Percentiles rank a stretch among this genome's conserved stretches.
These are phyloP conservation scores for Brachionus rubens DNA, from an alignment of 1,140 invertebrate species.

Conservation along the genomic window DNA sequence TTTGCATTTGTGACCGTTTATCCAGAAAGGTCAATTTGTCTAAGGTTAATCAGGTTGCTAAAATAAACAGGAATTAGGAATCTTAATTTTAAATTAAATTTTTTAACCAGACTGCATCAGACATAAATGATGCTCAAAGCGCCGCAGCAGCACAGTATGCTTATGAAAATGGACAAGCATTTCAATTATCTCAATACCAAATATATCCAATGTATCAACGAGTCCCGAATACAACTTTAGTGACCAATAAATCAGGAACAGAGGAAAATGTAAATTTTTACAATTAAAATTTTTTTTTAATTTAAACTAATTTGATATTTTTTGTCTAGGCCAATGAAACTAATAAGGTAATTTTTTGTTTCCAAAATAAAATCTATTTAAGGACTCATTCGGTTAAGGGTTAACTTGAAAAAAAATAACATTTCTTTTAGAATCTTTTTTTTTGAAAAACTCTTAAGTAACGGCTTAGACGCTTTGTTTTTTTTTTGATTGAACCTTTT, in stretches of 20 bases:
- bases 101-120: not conserved
- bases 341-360: slow-evolving; percentile 29
- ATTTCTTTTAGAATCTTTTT: slow-evolving; percentile 1
- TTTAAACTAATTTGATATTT: not conserved
- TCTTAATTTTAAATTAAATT: slow-evolving; percentile 6
- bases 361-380: not conserved
- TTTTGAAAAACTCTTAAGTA: not conserved
- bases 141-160: not conserved
- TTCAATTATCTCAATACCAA: slow-evolving; percentile 21
- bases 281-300: not conserved
- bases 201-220: slow-evolving; percentile 27
- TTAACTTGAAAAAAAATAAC: slow-evolving; percentile 7
- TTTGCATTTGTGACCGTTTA: too few species aligned
- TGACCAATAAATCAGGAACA: not conserved
- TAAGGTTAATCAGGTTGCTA: slow-evolving; percentile 23
- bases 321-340: not conserved
- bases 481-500: not conserved
- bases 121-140: slow-evolving; percentile 15
- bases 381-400: not conserved
- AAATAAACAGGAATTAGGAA: not conserved
- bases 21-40: too few species aligned
- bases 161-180: slow-evolving; percentile 7
- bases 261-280: not conserved
- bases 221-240: not conserved
- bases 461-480: not conserved